A percentile compares a stretch with the other conserved stretches of the same genome.
phyloP scores from a whole-genome alignment of 2,113 vertebrate genomes.

The Felis chaus region DNA sequence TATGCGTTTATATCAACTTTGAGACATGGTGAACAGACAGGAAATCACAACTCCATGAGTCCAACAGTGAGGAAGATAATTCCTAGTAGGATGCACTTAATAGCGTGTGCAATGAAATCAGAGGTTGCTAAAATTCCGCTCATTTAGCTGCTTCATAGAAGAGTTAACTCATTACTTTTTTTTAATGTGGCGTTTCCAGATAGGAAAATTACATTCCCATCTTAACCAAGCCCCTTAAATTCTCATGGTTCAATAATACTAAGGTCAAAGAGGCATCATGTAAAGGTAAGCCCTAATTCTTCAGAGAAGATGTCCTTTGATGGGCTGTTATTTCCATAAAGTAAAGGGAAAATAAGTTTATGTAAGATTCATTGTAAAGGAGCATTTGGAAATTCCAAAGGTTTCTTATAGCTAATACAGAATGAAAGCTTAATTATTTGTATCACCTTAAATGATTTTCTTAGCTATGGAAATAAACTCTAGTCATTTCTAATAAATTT shows the following conservation, averaged over 20 bases:
- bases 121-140: background rate
- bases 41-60: background rate
- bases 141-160: background rate
- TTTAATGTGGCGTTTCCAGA: background rate
- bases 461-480: slow-evolving; percentile 20
- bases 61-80: background rate
- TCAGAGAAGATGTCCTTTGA: background rate
- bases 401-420: background rate
- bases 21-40: background rate
- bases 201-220: background rate
- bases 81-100: no score
- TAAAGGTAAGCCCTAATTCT: background rate
- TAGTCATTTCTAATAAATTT: slow-evolving; percentile 28
- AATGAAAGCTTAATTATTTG: background rate
- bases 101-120: background rate
- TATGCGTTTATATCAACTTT: background rate
- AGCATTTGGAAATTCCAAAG: background rate
- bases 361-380: background rate
- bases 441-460: background rate
- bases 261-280: background rate
- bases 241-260: background rate
- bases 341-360: background rate
- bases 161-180: background rate
- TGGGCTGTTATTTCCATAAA: background rate
- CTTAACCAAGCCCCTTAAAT: background rate